Evolutionary conservation across 2,888 invertebrate species (phyloP).

Genomic region (Isoperla grammatica): DNA sequence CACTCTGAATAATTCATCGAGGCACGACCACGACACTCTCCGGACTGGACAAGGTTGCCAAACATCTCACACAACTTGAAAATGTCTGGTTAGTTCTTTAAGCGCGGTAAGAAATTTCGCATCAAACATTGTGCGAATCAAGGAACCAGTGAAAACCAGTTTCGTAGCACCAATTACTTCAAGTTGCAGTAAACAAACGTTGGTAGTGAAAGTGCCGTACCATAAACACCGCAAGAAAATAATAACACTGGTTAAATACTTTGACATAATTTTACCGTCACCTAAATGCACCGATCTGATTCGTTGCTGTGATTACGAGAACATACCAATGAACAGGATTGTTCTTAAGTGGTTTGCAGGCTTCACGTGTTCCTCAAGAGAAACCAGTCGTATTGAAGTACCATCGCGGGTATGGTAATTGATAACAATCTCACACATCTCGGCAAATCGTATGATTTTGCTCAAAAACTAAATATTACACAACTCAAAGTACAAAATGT

Average conservation of each 20-base stretch:
- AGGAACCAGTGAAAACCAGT: background rate
- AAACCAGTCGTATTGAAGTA: background rate
- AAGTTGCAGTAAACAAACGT: background rate
- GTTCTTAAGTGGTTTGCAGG: background rate
- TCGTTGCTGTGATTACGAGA: too few species aligned
- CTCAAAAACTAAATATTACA: too few species aligned
- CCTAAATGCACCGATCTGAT: too few species aligned
- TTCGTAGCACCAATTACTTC: background rate
- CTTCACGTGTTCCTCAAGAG: conserved; percentile 1
- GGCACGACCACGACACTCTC: too few species aligned
- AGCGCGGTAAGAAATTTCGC: conserved; percentile 1
- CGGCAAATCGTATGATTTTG: too few species aligned
- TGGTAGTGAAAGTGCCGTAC: background rate
- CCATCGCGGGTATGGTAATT: too few species aligned
- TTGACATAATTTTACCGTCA: background rate
- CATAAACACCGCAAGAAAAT: too few species aligned
- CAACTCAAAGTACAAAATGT: too few species aligned
- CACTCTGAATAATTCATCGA: too few species aligned
- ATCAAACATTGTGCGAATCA: background rate
- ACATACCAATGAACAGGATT: background rate
- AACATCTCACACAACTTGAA: too few species aligned
- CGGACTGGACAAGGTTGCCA: too few species aligned
- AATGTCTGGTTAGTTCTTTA: background rate
- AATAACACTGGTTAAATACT: background rate
- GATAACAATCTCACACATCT: background rate